Evolutionary conservation across 2,113 vertebrate species (phyloP), one percentile per base, ranked within the genome.

Genomic region (Pogona vitticeps): DNA sequence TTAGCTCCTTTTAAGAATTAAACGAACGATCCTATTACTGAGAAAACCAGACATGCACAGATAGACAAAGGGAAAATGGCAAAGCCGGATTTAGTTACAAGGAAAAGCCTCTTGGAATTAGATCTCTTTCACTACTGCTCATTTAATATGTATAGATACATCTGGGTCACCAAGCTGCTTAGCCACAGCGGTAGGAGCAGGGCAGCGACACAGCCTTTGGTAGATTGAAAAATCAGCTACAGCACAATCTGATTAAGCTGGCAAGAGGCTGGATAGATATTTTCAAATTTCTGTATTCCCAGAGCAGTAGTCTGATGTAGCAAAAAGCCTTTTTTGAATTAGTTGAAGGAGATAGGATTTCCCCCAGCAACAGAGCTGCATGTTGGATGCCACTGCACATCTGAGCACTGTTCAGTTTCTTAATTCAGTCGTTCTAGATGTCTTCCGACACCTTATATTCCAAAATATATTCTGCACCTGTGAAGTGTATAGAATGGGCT

Each of bases 111-210:
- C 67, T 84, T 90, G 77, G 91, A 91, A 93, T 95, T 92, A 92
- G 88, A 94, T 93, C 90, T 91, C 38, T 94, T 94, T 94, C 91
- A 88, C 82, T 92, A 68, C 82, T 92, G 90, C 91, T 93, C 89
- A 92, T 95, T 94, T 95, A 93, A 93, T 94, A 91, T 65, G 0
- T 91, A 85, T 86, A 85, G 94, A 93, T 95, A 93, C 94, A 94
- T 93, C 94, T 95, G 90, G 95, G 94, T 94, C 94, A 93, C 86
- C 86, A 88, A 88, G 79, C 92, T 91, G 85, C 90, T 95, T 93
- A 95, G 92, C 92, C 90, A 90, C 15, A 23, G 92, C 89, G 20
- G 92, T 90, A 88, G 85, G 82, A 92, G 87, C 79, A 91, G 73
- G 92, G 87, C 86, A 95, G 89, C 91, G 93, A 90, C 86, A 90